Percentiles rank a stretch among this genome's conserved stretches.
Evolutionary conservation across 2,888 invertebrate genomes (phyloP).

Genomic region (Blastobasis lacticolella): DNA sequence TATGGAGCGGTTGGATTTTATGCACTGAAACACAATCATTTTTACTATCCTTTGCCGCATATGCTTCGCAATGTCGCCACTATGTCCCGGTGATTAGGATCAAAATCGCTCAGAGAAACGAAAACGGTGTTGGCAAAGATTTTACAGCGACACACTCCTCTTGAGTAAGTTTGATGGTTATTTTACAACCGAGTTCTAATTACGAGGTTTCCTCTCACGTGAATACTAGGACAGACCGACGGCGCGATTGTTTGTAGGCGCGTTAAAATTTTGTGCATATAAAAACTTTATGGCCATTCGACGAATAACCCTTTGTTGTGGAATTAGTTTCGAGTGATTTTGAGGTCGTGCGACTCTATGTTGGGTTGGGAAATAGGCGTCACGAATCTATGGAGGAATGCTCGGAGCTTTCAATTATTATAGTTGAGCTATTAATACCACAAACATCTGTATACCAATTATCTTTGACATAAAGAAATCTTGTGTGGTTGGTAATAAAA

Average conservation of each 20-base stretch:
- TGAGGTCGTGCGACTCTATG: conserved; percentile 20
- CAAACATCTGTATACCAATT: too few species aligned
- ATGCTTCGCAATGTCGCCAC: conserved; percentile 18
- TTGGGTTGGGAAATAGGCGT: conserved; percentile 14
- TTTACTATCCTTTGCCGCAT: conserved; percentile 3
- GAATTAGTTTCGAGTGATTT: conserved; percentile 38
- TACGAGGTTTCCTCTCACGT: conserved; percentile 59
- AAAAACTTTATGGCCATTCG: conserved; percentile 51
- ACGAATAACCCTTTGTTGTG: conserved; percentile 54
- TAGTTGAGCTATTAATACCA: too few species aligned
- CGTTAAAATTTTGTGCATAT: conserved; percentile 42
- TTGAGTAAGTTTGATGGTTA: conserved; percentile 63
- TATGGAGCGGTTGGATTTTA: conserved; percentile 49
- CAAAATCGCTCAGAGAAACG: too few species aligned
- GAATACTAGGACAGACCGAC: conserved; percentile 49
- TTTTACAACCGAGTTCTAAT: conserved; percentile 68
- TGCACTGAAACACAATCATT: conserved; percentile 19
- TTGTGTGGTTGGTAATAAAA: too few species aligned
- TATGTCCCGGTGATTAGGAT: conserved; percentile 7
- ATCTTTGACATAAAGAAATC: too few species aligned
- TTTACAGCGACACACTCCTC: conserved; percentile 51
- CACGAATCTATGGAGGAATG: conserved; percentile 15
- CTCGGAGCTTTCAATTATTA: too few species aligned
- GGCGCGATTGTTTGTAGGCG: conserved; percentile 48
- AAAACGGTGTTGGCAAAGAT: conserved; percentile 18